Percentiles rank a stretch among this genome's conserved stretches.
phyloP scores from a whole-genome alignment of 2,888 invertebrate genomes.

The Phaedon cochleariae region DNA sequence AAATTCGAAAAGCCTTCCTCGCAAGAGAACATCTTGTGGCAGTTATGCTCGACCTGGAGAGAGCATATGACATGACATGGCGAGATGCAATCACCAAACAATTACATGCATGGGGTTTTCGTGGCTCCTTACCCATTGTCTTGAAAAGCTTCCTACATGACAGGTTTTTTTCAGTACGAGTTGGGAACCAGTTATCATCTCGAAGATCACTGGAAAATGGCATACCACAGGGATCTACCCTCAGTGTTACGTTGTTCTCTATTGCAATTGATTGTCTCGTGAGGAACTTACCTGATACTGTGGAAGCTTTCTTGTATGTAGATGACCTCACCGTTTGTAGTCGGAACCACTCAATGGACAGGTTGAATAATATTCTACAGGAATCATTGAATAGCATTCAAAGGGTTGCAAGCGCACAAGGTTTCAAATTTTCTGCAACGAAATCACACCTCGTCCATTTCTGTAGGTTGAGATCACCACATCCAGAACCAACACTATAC shows the following conservation, averaged over 20 bases:
- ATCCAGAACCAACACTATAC: not conserved
- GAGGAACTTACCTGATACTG: not conserved
- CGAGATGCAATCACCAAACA: too few species aligned
- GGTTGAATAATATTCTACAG: not conserved
- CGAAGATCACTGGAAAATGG: slow-evolving; percentile 35
- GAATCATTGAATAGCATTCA: not conserved
- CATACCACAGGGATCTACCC: slow-evolving; percentile 33
- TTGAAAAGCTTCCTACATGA: too few species aligned
- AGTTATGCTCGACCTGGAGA: too few species aligned
- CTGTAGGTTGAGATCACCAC: not conserved
- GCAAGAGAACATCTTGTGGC: too few species aligned
- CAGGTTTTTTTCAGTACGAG: too few species aligned
- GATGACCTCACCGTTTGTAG: slow-evolving; percentile 19
- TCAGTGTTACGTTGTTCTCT: slow-evolving; percentile 26
- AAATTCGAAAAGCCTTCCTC: too few species aligned
- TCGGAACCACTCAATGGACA: not conserved
- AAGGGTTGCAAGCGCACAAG: not conserved
- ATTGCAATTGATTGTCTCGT: slow-evolving; percentile 27
- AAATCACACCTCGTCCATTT: not conserved
- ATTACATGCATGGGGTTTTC: too few species aligned
- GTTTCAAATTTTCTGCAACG: slow-evolving; percentile 1
- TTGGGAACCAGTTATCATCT: too few species aligned
- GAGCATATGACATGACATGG: too few species aligned
- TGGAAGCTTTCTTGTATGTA: slow-evolving; percentile 19
- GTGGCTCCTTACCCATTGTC: too few species aligned